A percentile compares a stretch with the other conserved stretches of the same genome.
These are phyloP conservation scores for Sycophila sp. DNA, from an alignment of 1,140 invertebrate genomes.

Conservation along the genomic window DNA sequence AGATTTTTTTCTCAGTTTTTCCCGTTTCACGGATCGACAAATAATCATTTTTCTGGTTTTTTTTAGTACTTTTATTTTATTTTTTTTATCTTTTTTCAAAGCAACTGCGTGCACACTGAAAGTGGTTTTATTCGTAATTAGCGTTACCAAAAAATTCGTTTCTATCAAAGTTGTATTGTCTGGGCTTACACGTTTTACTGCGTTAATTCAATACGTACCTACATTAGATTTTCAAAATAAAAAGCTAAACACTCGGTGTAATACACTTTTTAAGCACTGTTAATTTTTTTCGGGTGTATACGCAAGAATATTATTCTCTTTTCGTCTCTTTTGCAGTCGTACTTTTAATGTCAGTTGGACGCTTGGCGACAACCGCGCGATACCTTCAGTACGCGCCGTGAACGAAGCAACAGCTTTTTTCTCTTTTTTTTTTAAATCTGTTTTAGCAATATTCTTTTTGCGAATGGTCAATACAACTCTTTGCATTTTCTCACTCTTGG, in stretches of 20 bases:
- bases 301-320: neutral
- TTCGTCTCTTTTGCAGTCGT: neutral
- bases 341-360: neutral
- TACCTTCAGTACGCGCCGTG: no score
- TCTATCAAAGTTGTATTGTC: constrained; percentile 32
- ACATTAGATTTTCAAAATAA: no score
- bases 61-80: neutral
- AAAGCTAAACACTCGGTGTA: no score
- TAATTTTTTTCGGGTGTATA: neutral
- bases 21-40: no score
- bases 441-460: neutral
- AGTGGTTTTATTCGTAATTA: neutral
- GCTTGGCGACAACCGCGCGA: neutral
- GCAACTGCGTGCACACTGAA: neutral
- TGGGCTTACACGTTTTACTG: constrained; percentile 3
- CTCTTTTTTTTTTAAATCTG: neutral
- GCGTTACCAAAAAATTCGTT: neutral
- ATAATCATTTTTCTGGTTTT: neutral
- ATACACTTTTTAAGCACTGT: neutral
- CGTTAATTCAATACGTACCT: no score
- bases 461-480: neutral
- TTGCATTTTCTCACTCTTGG: no score
- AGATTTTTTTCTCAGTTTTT: no score
- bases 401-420: neutral
- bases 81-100: neutral